Base-by-base conservation (phyloP, 1,140 invertebrate genomes). In the Lethrus apterus region DNA sequence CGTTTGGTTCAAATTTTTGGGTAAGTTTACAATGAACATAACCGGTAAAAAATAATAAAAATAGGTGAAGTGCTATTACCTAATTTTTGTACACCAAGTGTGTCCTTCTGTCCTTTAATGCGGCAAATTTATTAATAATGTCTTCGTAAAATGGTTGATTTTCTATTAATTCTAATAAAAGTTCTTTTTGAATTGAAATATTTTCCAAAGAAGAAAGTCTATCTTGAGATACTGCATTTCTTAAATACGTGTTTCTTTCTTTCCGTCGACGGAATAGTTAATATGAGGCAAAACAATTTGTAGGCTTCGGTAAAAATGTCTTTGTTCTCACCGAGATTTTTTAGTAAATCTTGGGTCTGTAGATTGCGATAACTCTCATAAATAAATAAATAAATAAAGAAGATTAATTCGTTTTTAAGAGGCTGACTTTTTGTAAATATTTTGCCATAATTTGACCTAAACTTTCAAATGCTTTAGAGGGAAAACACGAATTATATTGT, bases 1-100 rank as follows among this genome's bases (percentile, higher is more conserved):
- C 8, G 50, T 59, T 1, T 73, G 75, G 68, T 81, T 79, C 52
- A 79, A 77, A 58, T 78, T 79, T 59, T 60, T 79, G 43, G 76
- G 76, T 47, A 70, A 75, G 50, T 51, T 73, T 11, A 67, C 70
- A 36, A 36, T 26, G n/a, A n/a, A n/a, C n/a, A n/a, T n/a, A n/a
- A n/a, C n/a, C n/a, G n/a, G n/a, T n/a, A n/a, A n/a, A n/a, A n/a
- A n/a, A n/a, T n/a, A n/a, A n/a, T n/a, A n/a, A n/a, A n/a, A n/a
- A n/a, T n/a, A n/a, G n/a, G n/a, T n/a, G n/a, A n/a, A n/a, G n/a
- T n/a, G n/a, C n/a, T n/a, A n/a, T 26, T 26, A 34, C 14, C 20
- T 45, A 38, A 42, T 46, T 46, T 24, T 46, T 46, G 23, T 21
- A 46, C n/a, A 38, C 14, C 4, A 47, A 15, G 18, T 48, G 29